Evolutionary conservation across 2,113 vertebrate species (phyloP).

Genomic region (Tonatia bakeri): DNA sequence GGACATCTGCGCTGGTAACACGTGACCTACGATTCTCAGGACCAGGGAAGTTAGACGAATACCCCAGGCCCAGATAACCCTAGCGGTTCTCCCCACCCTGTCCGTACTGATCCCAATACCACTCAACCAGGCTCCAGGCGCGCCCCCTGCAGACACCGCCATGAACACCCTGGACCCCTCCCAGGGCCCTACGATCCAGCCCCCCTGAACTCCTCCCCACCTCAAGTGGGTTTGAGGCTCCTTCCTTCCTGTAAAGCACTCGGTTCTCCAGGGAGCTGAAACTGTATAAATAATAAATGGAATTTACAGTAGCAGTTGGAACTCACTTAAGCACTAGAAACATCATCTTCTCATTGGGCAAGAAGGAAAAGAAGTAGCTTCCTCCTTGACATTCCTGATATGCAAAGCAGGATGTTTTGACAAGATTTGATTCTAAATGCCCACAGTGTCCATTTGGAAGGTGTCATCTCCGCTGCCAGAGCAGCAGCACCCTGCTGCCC

Average conservation of each 20-base stretch:
- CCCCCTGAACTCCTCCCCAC: not conserved
- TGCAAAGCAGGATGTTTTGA: not conserved
- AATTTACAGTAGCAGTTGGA: constrained; percentile 68
- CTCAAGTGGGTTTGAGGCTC: not conserved
- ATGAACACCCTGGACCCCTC: not conserved
- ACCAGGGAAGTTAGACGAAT: not conserved
- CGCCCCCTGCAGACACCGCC: not conserved
- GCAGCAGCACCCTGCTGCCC: not conserved
- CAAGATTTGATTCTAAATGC: not conserved
- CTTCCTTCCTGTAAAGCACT: constrained; percentile 48
- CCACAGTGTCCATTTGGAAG: not conserved
- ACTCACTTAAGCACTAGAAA: constrained; percentile 64
- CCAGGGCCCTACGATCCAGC: not conserved
- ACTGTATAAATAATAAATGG: constrained; percentile 74
- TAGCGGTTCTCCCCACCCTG: not conserved
- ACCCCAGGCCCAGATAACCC: not conserved
- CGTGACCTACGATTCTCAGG: constrained; percentile 16
- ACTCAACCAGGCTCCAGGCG: not conserved
- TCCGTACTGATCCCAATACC: not conserved
- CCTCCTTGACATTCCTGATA: not conserved
- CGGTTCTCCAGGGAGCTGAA: constrained; percentile 47
- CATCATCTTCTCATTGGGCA: not conserved
- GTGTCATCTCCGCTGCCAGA: not conserved
- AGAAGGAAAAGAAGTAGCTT: not conserved
- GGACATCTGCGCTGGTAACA: constrained; percentile 27